phyloP scores from a whole-genome alignment of 92 coral and sea anemone genomes.

The Micromussa lordhowensis region DNA sequence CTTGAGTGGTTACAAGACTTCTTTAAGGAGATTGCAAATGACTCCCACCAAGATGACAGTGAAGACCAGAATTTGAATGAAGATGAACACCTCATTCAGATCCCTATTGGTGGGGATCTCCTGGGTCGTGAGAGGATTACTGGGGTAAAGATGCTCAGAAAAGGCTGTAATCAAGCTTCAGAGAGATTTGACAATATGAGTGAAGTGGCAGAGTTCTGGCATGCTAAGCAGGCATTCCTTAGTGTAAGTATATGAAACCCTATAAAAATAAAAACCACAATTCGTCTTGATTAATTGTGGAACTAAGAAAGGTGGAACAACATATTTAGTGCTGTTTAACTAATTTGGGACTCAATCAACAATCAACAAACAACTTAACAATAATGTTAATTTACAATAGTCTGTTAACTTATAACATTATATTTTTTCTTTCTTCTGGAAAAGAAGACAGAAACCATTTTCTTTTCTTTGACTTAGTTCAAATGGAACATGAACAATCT shows the following conservation, averaged over 20 bases:
- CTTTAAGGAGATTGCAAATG: constrained; percentile 8
- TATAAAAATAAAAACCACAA: too few species aligned
- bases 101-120: constrained; percentile 63
- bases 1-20: constrained; percentile 48
- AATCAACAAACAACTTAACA: too few species aligned
- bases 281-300: too few species aligned
- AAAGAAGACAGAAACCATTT: too few species aligned
- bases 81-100: constrained; percentile 25
- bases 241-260: constrained; percentile 31
- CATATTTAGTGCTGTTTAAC: too few species aligned
- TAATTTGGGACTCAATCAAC: too few species aligned
- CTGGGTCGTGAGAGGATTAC: constrained; percentile 59
- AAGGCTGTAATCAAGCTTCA: constrained; percentile 44
- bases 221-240: constrained; percentile 51
- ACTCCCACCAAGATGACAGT: constrained; percentile 15
- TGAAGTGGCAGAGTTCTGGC: constrained; percentile 55
- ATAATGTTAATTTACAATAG: too few species aligned
- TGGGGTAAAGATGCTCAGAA: constrained; percentile 56
- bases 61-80: constrained; percentile 17
- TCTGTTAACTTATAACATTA: too few species aligned
- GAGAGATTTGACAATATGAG: constrained; percentile 49
- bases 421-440: too few species aligned
- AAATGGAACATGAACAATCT: too few species aligned
- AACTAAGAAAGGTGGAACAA: too few species aligned
- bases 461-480: too few species aligned